These are phyloP conservation scores for Fissipunctia ypsillon DNA, from an alignment of 2,888 invertebrate genomes.

Conservation along the genomic window DNA sequence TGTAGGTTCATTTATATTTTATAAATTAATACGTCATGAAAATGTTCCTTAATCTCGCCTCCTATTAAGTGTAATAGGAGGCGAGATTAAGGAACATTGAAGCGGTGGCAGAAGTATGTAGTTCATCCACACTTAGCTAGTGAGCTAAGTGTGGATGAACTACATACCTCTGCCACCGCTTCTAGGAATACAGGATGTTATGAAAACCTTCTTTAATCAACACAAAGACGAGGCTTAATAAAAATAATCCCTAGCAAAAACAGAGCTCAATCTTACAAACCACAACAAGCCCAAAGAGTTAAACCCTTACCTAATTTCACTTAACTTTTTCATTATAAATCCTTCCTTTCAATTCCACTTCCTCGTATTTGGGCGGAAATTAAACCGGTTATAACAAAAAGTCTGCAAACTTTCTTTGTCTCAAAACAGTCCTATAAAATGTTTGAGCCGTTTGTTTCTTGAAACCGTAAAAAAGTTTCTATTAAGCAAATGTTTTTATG, in stretches of 20 bases:
- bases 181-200: background rate
- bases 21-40: background rate
- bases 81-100: too few species aligned
- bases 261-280: constrained; percentile 35
- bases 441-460: constrained; percentile 46
- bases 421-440: constrained; percentile 59
- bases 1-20: too few species aligned
- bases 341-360: constrained; percentile 61
- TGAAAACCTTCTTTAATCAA: constrained; percentile 10
- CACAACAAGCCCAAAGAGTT: constrained; percentile 58
- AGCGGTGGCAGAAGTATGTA: too few species aligned
- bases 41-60: background rate
- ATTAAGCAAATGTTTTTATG: constrained; percentile 75
- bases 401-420: constrained; percentile 60
- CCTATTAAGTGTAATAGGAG: too few species aligned
- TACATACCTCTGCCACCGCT: too few species aligned
- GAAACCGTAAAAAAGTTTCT: constrained; percentile 66
- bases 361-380: constrained; percentile 64
- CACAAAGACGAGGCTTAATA: constrained; percentile 21
- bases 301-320: constrained; percentile 63
- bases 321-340: constrained; percentile 67
- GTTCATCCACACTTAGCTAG: too few species aligned
- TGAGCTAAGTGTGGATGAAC: too few species aligned
- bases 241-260: constrained; percentile 35
- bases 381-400: constrained; percentile 62